Conservation (phyloP, 2,888 invertebrate genomes). For the Sphaeridia pumilis region DNA sequence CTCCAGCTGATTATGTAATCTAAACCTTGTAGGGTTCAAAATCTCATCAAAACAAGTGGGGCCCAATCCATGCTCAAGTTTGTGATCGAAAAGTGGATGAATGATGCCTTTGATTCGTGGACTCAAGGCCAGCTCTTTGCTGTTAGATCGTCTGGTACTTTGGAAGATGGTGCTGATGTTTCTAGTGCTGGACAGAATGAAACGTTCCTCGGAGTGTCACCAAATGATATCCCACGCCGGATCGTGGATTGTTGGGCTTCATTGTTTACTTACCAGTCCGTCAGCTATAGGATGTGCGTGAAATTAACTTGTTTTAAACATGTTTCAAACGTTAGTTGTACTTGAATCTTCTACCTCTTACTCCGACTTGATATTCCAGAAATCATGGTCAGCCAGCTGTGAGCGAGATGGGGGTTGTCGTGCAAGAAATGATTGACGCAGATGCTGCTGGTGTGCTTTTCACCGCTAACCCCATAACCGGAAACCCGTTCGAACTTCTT, state of each 20-base stretch:
- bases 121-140: slow-evolving; percentile 50
- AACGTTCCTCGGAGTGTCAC: slow-evolving; percentile 55
- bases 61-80: slow-evolving; percentile 38
- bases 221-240: slow-evolving; percentile 46
- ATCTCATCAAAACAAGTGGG: slow-evolving; percentile 32
- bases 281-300: slow-evolving; percentile 59
- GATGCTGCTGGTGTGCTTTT: slow-evolving; percentile 65
- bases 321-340: no score
- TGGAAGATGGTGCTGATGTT: slow-evolving; percentile 66
- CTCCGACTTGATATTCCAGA: no score
- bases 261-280: slow-evolving; percentile 61
- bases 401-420: slow-evolving; percentile 62
- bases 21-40: slow-evolving; percentile 39
- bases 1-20: background rate
- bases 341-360: no score
- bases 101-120: slow-evolving; percentile 27
- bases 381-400: slow-evolving; percentile 59
- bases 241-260: slow-evolving; percentile 71
- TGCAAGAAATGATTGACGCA: slow-evolving; percentile 63
- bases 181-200: slow-evolving; percentile 78
- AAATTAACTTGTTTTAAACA: background rate
- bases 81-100: slow-evolving; percentile 20
- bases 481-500: slow-evolving; percentile 54
- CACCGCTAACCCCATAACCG: slow-evolving; percentile 61
- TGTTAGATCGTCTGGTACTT: slow-evolving; percentile 58